phyloP scores from a whole-genome alignment of 2,797 vertebrate genomes.

The Sebastes minor region DNA sequence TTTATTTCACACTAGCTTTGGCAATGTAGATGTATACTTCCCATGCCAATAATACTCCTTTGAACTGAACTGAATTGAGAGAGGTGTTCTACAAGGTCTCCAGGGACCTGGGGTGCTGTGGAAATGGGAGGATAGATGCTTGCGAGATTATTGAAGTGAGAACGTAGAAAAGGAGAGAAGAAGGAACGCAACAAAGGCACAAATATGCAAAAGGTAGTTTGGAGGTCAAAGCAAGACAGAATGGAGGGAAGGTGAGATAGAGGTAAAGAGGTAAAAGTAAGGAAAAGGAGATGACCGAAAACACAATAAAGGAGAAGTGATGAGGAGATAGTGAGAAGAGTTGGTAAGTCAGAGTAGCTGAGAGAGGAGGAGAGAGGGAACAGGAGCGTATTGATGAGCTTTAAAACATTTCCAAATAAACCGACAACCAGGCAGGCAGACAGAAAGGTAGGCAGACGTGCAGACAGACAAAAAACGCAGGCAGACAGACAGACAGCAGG shows the following conservation, averaged over 20 bases:
- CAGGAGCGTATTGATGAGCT: not conserved
- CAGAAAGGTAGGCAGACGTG: conserved; percentile 14
- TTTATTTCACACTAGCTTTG: no score
- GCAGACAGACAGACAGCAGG: conserved; percentile 46
- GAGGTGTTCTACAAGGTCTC: conserved; percentile 30
- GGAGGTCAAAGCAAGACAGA: conserved; percentile 11
- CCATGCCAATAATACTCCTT: not conserved
- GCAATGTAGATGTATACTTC: not conserved
- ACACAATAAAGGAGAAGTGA: not conserved
- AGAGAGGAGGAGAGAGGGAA: not conserved
- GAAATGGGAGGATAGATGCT: conserved; percentile 14
- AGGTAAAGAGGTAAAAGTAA: not conserved
- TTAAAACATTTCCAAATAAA: conserved; percentile 28
- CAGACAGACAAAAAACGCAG: conserved; percentile 27
- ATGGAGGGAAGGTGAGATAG: not conserved
- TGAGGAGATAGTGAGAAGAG: not conserved
- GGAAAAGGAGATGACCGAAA: not conserved
- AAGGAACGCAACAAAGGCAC: not conserved
- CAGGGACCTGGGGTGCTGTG: not conserved
- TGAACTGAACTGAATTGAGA: not conserved
- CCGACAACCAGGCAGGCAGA: conserved; percentile 19
- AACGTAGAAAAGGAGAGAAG: not conserved
- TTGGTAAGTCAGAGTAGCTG: conserved; percentile 1
- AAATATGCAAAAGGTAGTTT: conserved; percentile 6
- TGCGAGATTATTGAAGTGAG: conserved; percentile 3